Conservation (phyloP, 2,888 invertebrate genomes). For the Rhodophaea formosa region DNA sequence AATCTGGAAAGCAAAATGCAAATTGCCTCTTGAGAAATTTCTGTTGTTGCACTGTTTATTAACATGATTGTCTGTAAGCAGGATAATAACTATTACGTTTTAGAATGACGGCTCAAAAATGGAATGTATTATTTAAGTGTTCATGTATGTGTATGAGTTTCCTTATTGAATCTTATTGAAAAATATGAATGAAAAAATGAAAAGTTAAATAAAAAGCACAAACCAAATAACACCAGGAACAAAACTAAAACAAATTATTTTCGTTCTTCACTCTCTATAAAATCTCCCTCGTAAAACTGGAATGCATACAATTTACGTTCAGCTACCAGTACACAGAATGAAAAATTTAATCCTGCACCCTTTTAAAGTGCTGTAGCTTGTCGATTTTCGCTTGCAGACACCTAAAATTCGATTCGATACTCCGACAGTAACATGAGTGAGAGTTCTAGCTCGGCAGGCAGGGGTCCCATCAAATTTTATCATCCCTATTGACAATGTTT, state of each 20-base stretch:
- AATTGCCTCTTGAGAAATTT: too few relatives aligned
- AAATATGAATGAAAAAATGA: too few relatives aligned
- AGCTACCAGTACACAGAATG: background rate
- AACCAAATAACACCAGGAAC: too few relatives aligned
- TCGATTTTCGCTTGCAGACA: conserved; percentile 27
- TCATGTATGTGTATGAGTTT: too few relatives aligned
- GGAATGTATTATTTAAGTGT: too few relatives aligned
- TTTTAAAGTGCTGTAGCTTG: conserved; percentile 18
- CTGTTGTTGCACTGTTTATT: too few relatives aligned
- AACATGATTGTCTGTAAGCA: too few relatives aligned
- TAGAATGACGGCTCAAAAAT: too few relatives aligned
- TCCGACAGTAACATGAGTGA: conserved; percentile 59
- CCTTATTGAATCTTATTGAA: too few relatives aligned
- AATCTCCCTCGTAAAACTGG: background rate
- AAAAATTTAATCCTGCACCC: conserved; percentile 19
- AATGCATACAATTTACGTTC: conserved; percentile 1
- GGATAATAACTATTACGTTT: too few relatives aligned
- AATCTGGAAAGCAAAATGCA: too few relatives aligned
- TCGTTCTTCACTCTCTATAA: background rate
- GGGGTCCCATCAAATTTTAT: conserved; percentile 69
- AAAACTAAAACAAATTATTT: background rate
- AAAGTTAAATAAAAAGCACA: too few relatives aligned
- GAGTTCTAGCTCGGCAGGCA: conserved; percentile 38
- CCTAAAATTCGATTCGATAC: conserved; percentile 45
- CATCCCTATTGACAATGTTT: conserved; percentile 67